Conservation (phyloP, 92 coral and sea anemone genomes). For the Palythoa grandiflora region DNA sequence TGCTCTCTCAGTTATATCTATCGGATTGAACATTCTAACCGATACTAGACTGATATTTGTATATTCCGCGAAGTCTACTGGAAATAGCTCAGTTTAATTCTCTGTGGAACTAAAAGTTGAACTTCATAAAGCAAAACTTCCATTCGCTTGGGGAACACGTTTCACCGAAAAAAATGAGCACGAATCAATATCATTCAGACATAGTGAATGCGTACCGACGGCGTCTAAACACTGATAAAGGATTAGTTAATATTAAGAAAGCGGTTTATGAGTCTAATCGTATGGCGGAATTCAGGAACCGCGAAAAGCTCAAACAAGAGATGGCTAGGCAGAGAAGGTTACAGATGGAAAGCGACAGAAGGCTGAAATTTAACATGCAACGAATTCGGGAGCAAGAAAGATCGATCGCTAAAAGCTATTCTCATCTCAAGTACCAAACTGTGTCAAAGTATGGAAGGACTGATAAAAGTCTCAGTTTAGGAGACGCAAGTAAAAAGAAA, state of each 20-base stretch:
- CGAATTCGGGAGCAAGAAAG: conserved; percentile 45
- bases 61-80: too few relatives aligned
- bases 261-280: conserved; percentile 9
- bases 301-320: conserved; percentile 32
- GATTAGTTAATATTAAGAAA: not conserved
- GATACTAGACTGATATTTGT: too few relatives aligned
- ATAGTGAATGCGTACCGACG: conserved; percentile 15
- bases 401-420: conserved; percentile 22
- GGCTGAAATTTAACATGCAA: conserved; percentile 36
- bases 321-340: conserved; percentile 36
- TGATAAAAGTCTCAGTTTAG: not conserved
- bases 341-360: conserved; percentile 42
- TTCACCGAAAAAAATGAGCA: not conserved
- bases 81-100: too few relatives aligned
- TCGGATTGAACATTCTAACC: too few relatives aligned
- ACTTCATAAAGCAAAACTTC: not conserved
- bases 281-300: conserved; percentile 33
- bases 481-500: not conserved
- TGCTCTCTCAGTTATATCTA: too few relatives aligned
- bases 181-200: not conserved
- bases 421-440: not conserved
- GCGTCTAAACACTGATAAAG: conserved; percentile 29
- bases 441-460: not conserved
- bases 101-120: not conserved
- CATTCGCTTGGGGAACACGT: not conserved